Evolutionary conservation across 2,888 invertebrate genomes (phyloP), one percentile per base, ranked within the genome.

Genomic region (Gymnoscelis rufifasciata): DNA sequence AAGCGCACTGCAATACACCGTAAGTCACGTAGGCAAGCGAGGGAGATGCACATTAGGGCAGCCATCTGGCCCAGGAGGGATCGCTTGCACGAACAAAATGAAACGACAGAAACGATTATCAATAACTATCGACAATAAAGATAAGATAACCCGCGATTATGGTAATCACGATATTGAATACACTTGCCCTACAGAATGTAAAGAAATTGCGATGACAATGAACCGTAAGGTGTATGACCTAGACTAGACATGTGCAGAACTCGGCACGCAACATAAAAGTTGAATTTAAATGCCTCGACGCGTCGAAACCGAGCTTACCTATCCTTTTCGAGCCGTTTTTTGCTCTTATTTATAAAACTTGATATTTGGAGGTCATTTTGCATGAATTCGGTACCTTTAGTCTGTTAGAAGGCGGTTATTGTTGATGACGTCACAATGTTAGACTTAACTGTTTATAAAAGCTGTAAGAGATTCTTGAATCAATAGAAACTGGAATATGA

Each of bases 11-110:
- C 50, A 42, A 45, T 50, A 50, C 42, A 29, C 38, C 30, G 30
- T 46, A 45, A 50, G 50, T 50, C 50, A 50, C 50, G 50, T 50
- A 45, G 50, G 45, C 50, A 45, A 38, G 36, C 49, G 28, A 38
- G 45, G 49, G 49, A 49, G 45, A 43, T 43, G 26, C 35, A 29
- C 37, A 28, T 43, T 43, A 44, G 49, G 49, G 48, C 31, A 30
- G 38, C 42, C 50, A 50, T 50, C 38, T 44, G 35, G 35, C 35
- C 10, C 35, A 35, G 35, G 19, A 35, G 35, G 35, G 35, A 35
- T 19, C 35, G 41, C 33, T 12, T 13, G 24, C 41, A 38, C 38
- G 37, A 41, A 50, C 38, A 39, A 43, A 39, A 42, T 23, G 26
- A 44, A 45, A 45, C 19, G 14, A 44, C 26, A 31, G 10, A 33